phyloP scores from a whole-genome alignment of 2,113 vertebrate species.

The Tyto alba region DNA sequence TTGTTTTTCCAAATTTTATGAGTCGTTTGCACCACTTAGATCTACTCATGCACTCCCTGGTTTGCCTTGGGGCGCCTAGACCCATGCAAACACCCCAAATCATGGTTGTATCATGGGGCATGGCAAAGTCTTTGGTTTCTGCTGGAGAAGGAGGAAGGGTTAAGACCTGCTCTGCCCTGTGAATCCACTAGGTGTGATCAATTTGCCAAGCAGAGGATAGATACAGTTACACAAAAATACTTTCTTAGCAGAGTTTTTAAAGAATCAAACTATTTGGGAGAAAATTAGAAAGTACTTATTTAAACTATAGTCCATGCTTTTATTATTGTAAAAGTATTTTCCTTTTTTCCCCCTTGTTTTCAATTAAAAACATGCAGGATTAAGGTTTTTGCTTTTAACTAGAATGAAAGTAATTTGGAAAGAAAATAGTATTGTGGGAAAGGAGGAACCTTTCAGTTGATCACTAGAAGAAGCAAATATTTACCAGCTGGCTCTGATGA shows the following conservation, averaged over 20 bases:
- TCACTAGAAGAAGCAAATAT: constrained; percentile 43
- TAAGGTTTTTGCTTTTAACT: constrained; percentile 8
- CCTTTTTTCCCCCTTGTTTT: background rate
- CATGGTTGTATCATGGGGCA: background rate
- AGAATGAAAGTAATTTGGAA: constrained; percentile 23
- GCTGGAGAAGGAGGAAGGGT: background rate
- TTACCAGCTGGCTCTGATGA: constrained; percentile 15
- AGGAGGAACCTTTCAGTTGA: constrained; percentile 6
- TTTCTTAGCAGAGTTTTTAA: background rate
- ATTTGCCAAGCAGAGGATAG: background rate
- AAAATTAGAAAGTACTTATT: background rate
- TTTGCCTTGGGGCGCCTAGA: background rate
- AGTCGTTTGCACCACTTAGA: background rate
- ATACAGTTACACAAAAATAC: background rate
- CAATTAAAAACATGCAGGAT: background rate
- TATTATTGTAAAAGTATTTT: background rate
- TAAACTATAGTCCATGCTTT: background rate
- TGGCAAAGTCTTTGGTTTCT: background rate
- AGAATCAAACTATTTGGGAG: background rate
- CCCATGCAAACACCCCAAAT: background rate
- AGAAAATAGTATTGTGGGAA: background rate
- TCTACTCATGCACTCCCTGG: background rate
- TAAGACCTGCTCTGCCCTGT: background rate
- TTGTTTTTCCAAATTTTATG: background rate
- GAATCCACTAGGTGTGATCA: background rate